phyloP scores from a whole-genome alignment of 2,888 invertebrate genomes.

The Pristionchus arcanus region DNA sequence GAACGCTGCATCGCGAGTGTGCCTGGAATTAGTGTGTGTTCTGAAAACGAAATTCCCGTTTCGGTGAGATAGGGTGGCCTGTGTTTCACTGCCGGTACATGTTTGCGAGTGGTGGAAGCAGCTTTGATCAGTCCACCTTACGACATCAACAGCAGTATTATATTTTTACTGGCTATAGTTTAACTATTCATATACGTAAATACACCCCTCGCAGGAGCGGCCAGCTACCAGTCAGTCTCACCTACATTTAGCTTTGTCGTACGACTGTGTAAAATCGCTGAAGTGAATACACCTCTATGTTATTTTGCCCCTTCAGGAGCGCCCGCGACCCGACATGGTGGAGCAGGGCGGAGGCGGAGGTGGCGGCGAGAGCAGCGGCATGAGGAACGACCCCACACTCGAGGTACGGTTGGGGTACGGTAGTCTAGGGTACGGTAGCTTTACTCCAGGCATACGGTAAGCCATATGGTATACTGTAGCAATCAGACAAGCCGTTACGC shows the following conservation, averaged over 20 bases:
- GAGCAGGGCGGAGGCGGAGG: background rate
- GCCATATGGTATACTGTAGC: background rate
- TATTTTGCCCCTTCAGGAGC: too few relatives aligned
- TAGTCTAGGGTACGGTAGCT: background rate
- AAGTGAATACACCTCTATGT: too few relatives aligned
- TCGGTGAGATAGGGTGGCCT: background rate
- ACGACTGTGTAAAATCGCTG: too few relatives aligned
- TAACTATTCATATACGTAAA: background rate
- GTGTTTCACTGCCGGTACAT: background rate
- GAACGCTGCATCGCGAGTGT: too few relatives aligned
- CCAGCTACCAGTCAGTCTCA: background rate
- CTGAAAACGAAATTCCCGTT: background rate
- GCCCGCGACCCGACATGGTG: slow-evolving; percentile 38
- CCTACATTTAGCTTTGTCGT: background rate
- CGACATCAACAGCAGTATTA: too few relatives aligned
- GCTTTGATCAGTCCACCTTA: background rate
- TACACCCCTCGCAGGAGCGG: too few relatives aligned
- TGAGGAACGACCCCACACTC: slow-evolving; percentile 31
- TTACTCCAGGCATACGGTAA: background rate
- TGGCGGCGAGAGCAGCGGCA: background rate
- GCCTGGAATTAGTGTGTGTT: too few relatives aligned
- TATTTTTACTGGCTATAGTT: too few relatives aligned
- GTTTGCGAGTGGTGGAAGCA: background rate
- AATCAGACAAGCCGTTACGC: background rate
- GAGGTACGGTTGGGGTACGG: slow-evolving; percentile 32